Evolutionary conservation across 37 sponge, comb jelly and placozoan genomes (phyloP).

Genomic region (Oopsacas minuta): DNA sequence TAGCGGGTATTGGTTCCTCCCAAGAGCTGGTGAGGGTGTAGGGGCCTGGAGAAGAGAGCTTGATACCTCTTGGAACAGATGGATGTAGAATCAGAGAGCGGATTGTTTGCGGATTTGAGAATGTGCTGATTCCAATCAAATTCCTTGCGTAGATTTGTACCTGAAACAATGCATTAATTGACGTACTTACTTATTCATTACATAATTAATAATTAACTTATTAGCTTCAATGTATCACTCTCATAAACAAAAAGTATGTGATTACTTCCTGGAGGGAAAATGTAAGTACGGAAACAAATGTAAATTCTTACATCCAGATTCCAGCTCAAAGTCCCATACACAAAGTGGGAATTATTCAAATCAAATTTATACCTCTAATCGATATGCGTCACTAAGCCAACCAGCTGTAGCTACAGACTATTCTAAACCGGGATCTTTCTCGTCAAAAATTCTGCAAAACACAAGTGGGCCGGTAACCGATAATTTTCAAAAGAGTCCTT

Average conservation of each 20-base stretch:
- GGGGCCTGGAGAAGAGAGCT: background rate
- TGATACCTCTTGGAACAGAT: background rate
- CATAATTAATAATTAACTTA: background rate
- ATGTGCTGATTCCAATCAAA: background rate
- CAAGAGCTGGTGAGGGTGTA: background rate
- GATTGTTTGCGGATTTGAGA: background rate
- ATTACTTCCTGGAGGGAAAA: background rate
- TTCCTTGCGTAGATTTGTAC: background rate
- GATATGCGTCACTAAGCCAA: background rate
- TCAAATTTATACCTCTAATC: background rate
- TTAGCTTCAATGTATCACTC: background rate
- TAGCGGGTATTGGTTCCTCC: slow-evolving; percentile 8
- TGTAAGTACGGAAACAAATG: background rate
- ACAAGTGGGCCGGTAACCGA: background rate
- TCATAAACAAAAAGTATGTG: background rate
- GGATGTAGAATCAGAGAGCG: background rate
- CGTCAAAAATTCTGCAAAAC: background rate
- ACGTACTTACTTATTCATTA: background rate
- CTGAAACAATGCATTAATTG: background rate
- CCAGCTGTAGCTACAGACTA: background rate
- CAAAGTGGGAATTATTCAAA: background rate
- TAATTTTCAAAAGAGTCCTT: background rate
- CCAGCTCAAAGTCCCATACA: background rate
- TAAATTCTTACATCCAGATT: background rate
- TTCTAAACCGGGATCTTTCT: background rate